Conservation (phyloP, 2,113 vertebrate genomes). For the Arothron firmamentum region DNA sequence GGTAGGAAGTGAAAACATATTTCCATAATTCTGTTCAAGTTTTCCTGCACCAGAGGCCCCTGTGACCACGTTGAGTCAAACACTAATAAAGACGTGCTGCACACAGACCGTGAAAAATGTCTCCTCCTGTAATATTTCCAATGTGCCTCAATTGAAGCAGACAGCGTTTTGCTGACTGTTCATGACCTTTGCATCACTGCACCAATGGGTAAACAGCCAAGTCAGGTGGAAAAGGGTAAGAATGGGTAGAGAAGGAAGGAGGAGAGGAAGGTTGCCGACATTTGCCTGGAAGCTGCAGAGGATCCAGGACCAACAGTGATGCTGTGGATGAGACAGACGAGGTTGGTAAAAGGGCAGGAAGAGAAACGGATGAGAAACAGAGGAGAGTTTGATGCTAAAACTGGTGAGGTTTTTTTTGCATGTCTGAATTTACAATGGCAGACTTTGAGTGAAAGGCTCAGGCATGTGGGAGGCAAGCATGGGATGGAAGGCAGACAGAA, state of each 20-base stretch:
- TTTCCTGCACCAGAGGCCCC: too few species aligned
- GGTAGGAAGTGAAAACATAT: too few species aligned
- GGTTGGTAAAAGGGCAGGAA: constrained; percentile 3
- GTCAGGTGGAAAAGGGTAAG: not conserved
- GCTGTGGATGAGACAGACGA: constrained; percentile 11
- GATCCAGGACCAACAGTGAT: constrained; percentile 17
- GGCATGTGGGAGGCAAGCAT: not conserved
- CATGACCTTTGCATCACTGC: not conserved
- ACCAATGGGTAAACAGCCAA: not conserved
- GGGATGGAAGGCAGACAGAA: constrained; percentile 15
- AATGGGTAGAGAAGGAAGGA: not conserved
- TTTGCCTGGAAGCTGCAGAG: constrained; percentile 12
- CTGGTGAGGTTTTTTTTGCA: not conserved
- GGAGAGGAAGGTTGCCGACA: not conserved
- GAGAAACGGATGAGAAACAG: not conserved
- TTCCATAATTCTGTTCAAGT: too few species aligned
- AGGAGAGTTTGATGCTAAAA: not conserved
- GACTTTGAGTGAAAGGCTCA: not conserved
- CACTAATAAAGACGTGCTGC: too few species aligned
- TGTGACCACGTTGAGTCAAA: too few species aligned
- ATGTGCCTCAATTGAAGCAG: too few species aligned
- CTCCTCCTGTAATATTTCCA: too few species aligned
- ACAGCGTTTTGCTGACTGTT: not conserved
- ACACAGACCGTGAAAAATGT: too few species aligned
- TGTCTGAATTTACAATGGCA: constrained; percentile 10